These are phyloP conservation scores for Cyrtodaria siliqua DNA, from an alignment of 2,888 invertebrate genomes.

Conservation along the genomic window DNA sequence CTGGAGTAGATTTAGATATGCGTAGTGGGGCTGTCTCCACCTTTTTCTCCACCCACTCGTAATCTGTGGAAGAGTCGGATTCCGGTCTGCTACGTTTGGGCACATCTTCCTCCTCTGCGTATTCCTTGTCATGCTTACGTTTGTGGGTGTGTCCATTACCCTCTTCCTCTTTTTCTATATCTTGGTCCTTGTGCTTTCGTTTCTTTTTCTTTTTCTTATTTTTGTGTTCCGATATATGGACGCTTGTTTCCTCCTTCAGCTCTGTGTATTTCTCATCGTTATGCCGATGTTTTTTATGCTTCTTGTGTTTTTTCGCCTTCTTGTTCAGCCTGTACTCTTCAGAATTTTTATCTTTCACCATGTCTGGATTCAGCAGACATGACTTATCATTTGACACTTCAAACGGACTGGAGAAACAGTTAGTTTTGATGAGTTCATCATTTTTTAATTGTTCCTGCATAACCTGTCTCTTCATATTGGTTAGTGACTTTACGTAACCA, in stretches of 20 bases:
- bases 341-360: conserved; percentile 33
- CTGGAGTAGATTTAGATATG: conserved; percentile 26
- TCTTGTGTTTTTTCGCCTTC: conserved; percentile 76
- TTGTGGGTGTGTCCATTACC: conserved; percentile 20
- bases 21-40: conserved; percentile 68
- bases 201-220: conserved; percentile 75
- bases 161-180: conserved; percentile 20
- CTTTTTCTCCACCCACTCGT: conserved; percentile 85
- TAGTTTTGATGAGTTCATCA: conserved; percentile 17
- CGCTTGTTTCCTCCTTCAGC: conserved; percentile 36
- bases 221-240: conserved; percentile 8
- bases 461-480: conserved; percentile 28
- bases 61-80: conserved; percentile 69
- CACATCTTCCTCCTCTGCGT: conserved; percentile 13
- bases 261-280: conserved; percentile 56
- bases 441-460: conserved; percentile 29
- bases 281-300: conserved; percentile 64
- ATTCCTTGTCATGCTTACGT: conserved; percentile 29
- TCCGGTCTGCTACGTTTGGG: conserved; percentile 40
- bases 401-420: conserved; percentile 29
- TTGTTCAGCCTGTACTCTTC: conserved; percentile 62
- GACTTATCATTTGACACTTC: conserved; percentile 34
- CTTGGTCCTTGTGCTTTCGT: conserved; percentile 51
- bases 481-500: conserved; percentile 7
- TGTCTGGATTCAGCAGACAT: conserved; percentile 30